A percentile compares a stretch with the other conserved stretches of the same genome.
These are phyloP conservation scores for Agonum fuliginosum DNA, from an alignment of 2,888 invertebrate genomes.

Conservation along the genomic window DNA sequence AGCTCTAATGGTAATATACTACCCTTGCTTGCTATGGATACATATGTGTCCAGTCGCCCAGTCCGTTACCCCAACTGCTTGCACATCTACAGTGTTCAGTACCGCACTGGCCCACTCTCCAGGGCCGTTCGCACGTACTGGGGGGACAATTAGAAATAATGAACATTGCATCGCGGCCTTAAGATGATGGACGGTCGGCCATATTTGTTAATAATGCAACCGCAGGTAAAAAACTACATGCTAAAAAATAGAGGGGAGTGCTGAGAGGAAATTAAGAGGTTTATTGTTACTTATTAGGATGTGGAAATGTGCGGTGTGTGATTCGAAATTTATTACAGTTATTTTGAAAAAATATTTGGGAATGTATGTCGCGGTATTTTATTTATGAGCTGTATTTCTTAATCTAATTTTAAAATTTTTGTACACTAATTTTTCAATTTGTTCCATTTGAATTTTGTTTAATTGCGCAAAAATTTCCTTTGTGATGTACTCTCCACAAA, in stretches of 20 bases:
- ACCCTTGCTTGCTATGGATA: constrained; percentile 69
- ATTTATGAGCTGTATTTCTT: too few species aligned
- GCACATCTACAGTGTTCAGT: background rate
- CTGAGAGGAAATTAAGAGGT: background rate
- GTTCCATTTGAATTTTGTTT: too few species aligned
- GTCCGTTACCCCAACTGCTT: constrained; percentile 38
- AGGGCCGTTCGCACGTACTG: constrained; percentile 69
- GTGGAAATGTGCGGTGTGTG: background rate
- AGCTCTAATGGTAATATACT: constrained; percentile 71
- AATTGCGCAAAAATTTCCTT: too few species aligned
- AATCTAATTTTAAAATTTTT: too few species aligned
- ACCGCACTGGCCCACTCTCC: constrained; percentile 63
- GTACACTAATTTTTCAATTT: too few species aligned
- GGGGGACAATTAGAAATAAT: constrained; percentile 72
- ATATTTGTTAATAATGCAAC: constrained; percentile 60
- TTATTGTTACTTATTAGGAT: background rate
- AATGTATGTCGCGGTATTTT: background rate
- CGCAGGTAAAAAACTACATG: constrained; percentile 50
- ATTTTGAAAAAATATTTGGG: too few species aligned
- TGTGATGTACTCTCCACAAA: too few species aligned
- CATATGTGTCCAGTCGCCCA: constrained; percentile 69
- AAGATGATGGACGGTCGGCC: constrained; percentile 69
- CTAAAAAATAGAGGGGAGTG: background rate
- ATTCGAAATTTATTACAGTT: background rate
- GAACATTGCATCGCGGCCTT: constrained; percentile 70